Evolutionary conservation across 2,113 vertebrate species (phyloP).

Genomic region (Acanthisitta chloris): DNA sequence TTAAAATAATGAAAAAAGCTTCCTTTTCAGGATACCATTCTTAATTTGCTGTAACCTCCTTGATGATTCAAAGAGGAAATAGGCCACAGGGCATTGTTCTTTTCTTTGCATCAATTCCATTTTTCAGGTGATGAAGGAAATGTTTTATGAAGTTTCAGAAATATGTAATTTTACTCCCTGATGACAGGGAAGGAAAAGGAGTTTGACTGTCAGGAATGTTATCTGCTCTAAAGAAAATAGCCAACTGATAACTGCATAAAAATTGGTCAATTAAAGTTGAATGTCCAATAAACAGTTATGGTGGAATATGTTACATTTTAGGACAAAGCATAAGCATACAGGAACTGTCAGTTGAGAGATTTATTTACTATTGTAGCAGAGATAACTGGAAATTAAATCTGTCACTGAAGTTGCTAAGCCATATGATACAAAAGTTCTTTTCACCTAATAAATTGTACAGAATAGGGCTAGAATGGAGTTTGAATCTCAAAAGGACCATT

Average conservation of each 20-base stretch:
- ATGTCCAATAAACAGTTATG: conserved; percentile 53
- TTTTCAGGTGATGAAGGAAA: conserved; percentile 54
- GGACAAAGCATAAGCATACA: neutral
- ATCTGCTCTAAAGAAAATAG: conserved; percentile 63
- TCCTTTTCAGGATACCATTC: neutral
- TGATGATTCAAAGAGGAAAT: conserved; percentile 47
- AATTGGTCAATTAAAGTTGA: conserved; percentile 73
- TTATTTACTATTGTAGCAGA: conserved; percentile 58
- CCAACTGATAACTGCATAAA: conserved; percentile 55
- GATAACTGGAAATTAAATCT: conserved; percentile 68
- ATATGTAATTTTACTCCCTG: conserved; percentile 26
- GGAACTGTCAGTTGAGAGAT: conserved; percentile 47
- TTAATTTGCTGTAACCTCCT: conserved; percentile 19
- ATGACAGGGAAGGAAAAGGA: conserved; percentile 44
- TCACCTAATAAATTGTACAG: conserved; percentile 18
- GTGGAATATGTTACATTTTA: conserved; percentile 49
- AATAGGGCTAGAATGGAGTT: conserved; percentile 6
- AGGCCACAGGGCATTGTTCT: conserved; percentile 20
- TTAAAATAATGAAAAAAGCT: conserved; percentile 12
- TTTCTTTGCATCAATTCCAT: conserved; percentile 56
- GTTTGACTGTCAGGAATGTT: conserved; percentile 55
- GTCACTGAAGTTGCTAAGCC: conserved; percentile 20
- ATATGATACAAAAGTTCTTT: conserved; percentile 24
- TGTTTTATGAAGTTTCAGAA: conserved; percentile 61
- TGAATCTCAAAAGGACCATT: conserved; percentile 6